Evolutionary conservation across 2,888 invertebrate genomes (phyloP).

Genomic region (Stenchaetothrips biformis): DNA sequence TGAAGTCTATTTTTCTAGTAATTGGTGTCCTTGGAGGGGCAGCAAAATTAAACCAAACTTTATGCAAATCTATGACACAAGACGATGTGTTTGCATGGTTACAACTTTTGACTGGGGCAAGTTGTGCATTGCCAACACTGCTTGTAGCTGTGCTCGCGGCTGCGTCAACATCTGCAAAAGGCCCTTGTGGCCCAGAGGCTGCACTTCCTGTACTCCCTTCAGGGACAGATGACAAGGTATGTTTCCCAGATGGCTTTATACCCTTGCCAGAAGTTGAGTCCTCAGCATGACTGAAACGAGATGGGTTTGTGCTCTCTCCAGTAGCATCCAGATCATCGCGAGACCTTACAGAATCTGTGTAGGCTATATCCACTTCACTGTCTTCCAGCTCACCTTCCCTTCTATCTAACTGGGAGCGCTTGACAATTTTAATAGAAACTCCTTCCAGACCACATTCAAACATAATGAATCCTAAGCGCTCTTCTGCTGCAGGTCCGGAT

Average conservation of each 20-base stretch:
- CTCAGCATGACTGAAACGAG: background rate
- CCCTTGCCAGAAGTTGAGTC: background rate
- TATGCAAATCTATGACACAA: constrained; percentile 80
- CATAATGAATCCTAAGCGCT: constrained; percentile 87
- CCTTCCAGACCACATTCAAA: constrained; percentile 94
- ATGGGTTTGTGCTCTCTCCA: constrained; percentile 37
- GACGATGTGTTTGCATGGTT: constrained; percentile 72
- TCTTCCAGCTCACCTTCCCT: constrained; percentile 55
- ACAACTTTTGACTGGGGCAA: background rate
- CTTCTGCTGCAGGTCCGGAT: constrained; percentile 45
- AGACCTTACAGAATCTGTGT: constrained; percentile 45
- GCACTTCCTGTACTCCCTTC: background rate
- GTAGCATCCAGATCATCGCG: constrained; percentile 46
- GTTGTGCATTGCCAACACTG: background rate
- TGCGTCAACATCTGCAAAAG: background rate
- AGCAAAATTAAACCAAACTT: constrained; percentile 96
- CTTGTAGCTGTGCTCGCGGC: constrained; percentile 5
- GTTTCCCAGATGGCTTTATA: background rate
- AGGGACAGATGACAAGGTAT: background rate
- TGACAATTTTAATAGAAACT: constrained; percentile 49
- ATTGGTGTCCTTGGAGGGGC: constrained; percentile 93
- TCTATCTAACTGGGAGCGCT: constrained; percentile 72
- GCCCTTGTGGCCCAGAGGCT: background rate
- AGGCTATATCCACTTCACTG: constrained; percentile 36
- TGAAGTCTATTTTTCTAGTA: constrained; percentile 89